Evolutionary conservation across 1,140 invertebrate genomes (phyloP), one percentile per base, ranked within the genome.

Genomic region (Bacillus rossius): DNA sequence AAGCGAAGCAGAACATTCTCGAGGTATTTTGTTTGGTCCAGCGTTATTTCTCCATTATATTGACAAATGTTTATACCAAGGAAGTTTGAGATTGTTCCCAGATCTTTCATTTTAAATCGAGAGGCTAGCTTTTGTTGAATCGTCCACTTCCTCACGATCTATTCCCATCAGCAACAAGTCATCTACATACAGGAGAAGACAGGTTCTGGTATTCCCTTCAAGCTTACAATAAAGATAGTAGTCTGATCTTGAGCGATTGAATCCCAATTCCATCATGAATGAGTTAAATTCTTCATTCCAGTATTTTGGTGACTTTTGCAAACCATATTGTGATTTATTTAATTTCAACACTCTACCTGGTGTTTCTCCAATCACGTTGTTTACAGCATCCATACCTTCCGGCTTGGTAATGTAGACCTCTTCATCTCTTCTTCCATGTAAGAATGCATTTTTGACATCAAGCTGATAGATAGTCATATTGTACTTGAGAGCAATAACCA

Each of bases 141-240:
- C 40, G 14, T n/a, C 38, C 14, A 60, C 34, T 37, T n/a, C 25
- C 4, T 58, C 22, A 8, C 5, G 23, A 19, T 38, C 19, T 10
- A 20, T 25, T 60, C 22, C 40, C 14, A 42, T 41, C 37, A 60
- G 37, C 17, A 60, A 56, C 40, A 60, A 14, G 48, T 60, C 58
- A 56, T 60, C 58, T 45, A 60, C 58, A 56, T 57, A 57, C 17
- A 60, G 3, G 16, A 60, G 38, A 13, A 60, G 58, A 19, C 57
- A 60, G 23, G 19, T 57, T 16, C 13, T 43, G 8, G 13, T 8
- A 37, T 29, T 29, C 8, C 38, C 41, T 17, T 38, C n/a, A 16
- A 14, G 17, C 26, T 19, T 57, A 57, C 19, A 16, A 22, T 51
- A 60, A 2, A 60, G 38, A 34, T 54, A 60, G 19, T 16, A 47